Evolutionary conservation across 2,888 invertebrate species (phyloP).

Genomic region (Rhyacophila evoluta): DNA sequence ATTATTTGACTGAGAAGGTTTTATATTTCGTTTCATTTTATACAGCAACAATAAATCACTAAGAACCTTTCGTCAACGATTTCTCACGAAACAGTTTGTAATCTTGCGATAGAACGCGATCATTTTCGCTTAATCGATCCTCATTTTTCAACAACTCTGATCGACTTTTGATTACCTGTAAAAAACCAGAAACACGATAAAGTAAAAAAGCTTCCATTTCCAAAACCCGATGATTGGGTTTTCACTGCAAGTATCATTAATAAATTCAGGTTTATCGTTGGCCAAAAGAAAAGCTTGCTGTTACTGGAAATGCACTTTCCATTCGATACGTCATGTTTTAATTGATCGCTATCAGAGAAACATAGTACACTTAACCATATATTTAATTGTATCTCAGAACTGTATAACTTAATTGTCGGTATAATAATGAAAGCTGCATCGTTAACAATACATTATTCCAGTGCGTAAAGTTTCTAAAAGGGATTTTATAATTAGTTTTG

Average conservation of each 20-base stretch:
- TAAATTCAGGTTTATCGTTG: neutral
- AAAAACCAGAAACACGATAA: neutral
- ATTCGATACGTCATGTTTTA: neutral
- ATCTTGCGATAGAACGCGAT: neutral
- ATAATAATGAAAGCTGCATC: neutral
- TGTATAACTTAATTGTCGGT: neutral
- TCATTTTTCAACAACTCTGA: neutral
- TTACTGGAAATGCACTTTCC: slow-evolving; percentile 20
- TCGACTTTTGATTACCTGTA: neutral
- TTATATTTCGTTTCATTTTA: too few species aligned
- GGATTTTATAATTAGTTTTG: too few species aligned
- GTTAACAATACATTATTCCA: neutral
- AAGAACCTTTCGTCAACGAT: too few species aligned
- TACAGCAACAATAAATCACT: too few species aligned
- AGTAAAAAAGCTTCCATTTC: neutral
- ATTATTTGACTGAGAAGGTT: too few species aligned
- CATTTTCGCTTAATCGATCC: neutral
- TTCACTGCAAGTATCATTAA: slow-evolving; percentile 4
- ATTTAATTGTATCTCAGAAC: neutral
- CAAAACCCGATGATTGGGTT: slow-evolving; percentile 13
- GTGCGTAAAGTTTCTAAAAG: neutral
- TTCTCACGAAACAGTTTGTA: neutral
- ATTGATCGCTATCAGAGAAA: neutral
- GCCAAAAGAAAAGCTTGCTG: neutral
- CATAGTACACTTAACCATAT: neutral